These are phyloP conservation scores for Phalacrocorax aristotelis DNA, from an alignment of 2,113 vertebrate genomes.

Conservation along the genomic window DNA sequence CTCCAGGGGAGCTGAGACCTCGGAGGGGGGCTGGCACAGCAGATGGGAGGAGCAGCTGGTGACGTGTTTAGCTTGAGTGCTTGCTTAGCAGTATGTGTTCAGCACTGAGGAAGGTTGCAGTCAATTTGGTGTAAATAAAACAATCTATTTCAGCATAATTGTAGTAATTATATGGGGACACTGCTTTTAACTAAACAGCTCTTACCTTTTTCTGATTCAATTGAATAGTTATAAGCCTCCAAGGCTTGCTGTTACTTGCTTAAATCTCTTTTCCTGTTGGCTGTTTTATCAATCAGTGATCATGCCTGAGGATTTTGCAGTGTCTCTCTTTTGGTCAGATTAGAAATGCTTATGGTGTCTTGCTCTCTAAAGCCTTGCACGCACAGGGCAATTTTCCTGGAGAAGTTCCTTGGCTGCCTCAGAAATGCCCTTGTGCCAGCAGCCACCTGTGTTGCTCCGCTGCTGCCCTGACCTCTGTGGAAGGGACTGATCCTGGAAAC, in stretches of 20 bases:
- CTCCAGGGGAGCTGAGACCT: neutral
- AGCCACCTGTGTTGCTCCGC: accelerated
- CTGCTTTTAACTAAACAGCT: slow-evolving; percentile 17
- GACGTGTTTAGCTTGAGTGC: neutral
- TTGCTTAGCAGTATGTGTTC: neutral
- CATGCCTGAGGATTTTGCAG: neutral
- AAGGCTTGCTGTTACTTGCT: neutral
- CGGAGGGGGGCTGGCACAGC: neutral
- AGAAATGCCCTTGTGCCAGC: neutral
- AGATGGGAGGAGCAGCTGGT: neutral
- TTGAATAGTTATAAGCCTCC: neutral
- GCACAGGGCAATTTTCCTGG: neutral
- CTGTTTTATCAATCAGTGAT: neutral
- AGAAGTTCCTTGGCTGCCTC: accelerated
- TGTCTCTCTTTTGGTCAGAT: neutral
- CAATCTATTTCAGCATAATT: neutral
- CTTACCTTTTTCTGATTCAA: slow-evolving; percentile 13
- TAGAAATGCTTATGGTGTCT: neutral
- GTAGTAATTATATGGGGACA: neutral
- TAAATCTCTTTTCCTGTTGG: neutral
- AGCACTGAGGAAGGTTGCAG: neutral
- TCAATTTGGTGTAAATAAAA: neutral
- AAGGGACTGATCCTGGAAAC: neutral
- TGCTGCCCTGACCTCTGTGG: neutral
- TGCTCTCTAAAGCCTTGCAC: neutral